Evolutionary conservation across 2,797 vertebrate species (phyloP).

Genomic region (Ataeniobius toweri): DNA sequence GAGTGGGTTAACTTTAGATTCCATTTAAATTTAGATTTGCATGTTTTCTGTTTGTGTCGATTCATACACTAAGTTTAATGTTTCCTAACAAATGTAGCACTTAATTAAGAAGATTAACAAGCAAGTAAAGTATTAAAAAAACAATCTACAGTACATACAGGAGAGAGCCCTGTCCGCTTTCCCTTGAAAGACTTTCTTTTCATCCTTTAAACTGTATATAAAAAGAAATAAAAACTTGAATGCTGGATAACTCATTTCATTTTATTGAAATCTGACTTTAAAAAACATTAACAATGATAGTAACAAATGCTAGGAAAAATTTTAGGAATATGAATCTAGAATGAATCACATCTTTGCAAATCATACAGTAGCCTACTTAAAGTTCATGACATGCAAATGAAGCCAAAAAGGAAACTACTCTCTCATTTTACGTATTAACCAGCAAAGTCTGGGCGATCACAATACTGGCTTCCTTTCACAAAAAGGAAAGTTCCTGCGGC

Average conservation of each 20-base stretch:
- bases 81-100: no score
- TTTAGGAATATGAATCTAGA: not conserved
- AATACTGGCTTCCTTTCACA: slow-evolving; percentile 17
- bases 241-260: not conserved
- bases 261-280: not conserved
- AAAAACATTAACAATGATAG: not conserved
- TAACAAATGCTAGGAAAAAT: not conserved
- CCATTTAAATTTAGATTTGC: no score
- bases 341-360: not conserved
- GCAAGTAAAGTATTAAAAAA: no score
- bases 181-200: not conserved
- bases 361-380: not conserved
- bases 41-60: no score
- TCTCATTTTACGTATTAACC: not conserved
- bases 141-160: no score
- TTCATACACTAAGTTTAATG: no score
- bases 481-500: slow-evolving; percentile 30
- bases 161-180: no score
- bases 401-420: not conserved
- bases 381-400: not conserved
- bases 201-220: not conserved
- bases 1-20: no score
- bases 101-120: no score
- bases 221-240: not conserved
- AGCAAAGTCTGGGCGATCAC: accelerated